A percentile compares a stretch with the other conserved stretches of the same genome.
Conservation (phyloP, 2,888 invertebrate genomes). For the Sminthurinus aureus region DNA sequence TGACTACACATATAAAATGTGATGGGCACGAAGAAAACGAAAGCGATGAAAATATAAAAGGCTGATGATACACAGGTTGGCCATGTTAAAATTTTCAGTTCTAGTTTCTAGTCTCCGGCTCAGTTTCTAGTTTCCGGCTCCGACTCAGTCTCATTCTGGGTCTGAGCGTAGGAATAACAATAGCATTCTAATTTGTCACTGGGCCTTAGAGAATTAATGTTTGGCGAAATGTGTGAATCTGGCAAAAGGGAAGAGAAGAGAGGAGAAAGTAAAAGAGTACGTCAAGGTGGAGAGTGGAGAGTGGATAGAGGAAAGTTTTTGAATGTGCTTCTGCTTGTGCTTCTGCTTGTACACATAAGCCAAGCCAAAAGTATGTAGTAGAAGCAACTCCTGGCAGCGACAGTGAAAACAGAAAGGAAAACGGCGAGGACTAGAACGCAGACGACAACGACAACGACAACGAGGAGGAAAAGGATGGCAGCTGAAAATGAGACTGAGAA, state of each 20-base stretch:
- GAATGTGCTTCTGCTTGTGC: not conserved
- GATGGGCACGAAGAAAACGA: too few relatives aligned
- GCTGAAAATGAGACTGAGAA: not conserved
- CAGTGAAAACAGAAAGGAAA: too few relatives aligned
- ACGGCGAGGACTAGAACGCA: not conserved
- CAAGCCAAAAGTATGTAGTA: too few relatives aligned
- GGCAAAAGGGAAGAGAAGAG: not conserved
- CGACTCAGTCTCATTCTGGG: too few relatives aligned
- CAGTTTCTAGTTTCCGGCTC: too few relatives aligned
- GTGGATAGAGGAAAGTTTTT: conserved; percentile 6
- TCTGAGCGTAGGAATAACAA: not conserved
- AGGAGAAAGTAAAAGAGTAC: not conserved
- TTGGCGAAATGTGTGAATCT: conserved; percentile 22
- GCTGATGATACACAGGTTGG: too few relatives aligned
- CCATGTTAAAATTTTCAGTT: too few relatives aligned
- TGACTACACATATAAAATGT: too few relatives aligned
- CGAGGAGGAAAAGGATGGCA: too few relatives aligned
- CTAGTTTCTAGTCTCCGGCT: too few relatives aligned
- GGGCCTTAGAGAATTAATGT: conserved; percentile 16
- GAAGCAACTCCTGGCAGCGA: too few relatives aligned
- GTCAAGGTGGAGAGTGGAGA: not conserved
- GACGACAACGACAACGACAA: not conserved
- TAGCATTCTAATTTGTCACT: conserved; percentile 32
- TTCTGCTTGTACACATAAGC: not conserved
- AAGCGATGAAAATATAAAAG: too few relatives aligned